Base-by-base conservation (phyloP, 1,140 invertebrate species). In the Agrypnia vestita region DNA sequence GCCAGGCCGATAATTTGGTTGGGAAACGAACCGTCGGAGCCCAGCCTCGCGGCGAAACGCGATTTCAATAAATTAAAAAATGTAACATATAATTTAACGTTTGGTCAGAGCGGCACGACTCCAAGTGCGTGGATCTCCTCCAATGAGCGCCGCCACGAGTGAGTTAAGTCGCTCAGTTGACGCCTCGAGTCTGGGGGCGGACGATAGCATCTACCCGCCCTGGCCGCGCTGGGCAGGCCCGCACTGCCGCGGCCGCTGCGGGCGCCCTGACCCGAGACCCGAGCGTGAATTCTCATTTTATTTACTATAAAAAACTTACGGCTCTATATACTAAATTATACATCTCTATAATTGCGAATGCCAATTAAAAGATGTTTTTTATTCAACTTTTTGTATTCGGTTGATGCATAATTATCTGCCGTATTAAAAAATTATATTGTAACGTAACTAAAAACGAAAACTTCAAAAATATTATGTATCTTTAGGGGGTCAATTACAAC, bases 21-120 rank as follows among this genome's bases (percentile, higher is more conserved):
- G 25, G 71, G 43, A 74, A 56, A 74, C 56, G 13, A 15, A 56
- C 3, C 44, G 19, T 13, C 13, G 13, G 15, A 19, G 17, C 6
- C 71, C 9, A 56, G 51, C 71, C 49, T 55, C 71, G 71, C 51
- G 51, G 71, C 51, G 51, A 67, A 13, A 46, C 46, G 49, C 69
- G 21, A 74, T 74, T 74, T 74, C 49, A 56, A 74, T 74, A 74
- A 74, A 56, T 74, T 74, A 43, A 74, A 74, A 74, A 59, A 74
- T 56, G 53, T 74, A 74, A 74, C 71, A 43, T 74, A 43, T 74
- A 74, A 74, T 74, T 74, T 74, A 74, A 53, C 71, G 71, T 47
- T 56, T 35, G 71, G 51, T 35, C 56, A 56, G 71, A 55, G 56
- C 25, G 53, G 71, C 71, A 74, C 71, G 71, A 74, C 71, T 55